Evolutionary conservation across 2,113 vertebrate genomes (phyloP).

Genomic region (Phalacrocorax pelagicus): DNA sequence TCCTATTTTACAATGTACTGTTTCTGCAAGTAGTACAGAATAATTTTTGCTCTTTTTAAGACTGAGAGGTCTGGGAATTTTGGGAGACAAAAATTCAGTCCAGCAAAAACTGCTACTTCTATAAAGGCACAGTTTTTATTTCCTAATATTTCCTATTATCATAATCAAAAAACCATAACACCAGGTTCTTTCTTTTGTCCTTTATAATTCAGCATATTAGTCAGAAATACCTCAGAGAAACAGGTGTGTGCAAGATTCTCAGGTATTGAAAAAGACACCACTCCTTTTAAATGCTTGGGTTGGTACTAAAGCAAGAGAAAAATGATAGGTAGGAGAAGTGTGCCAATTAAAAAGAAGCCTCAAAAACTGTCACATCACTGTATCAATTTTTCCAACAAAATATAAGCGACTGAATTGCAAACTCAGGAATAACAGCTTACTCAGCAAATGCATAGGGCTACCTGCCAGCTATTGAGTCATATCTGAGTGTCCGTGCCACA

Average conservation of each 20-base stretch:
- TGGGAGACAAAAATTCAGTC: not conserved
- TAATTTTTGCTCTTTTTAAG: not conserved
- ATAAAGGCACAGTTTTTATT: not conserved
- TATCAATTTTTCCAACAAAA: not conserved
- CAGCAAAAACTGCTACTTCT: not conserved
- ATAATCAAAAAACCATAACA: not conserved
- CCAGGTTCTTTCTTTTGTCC: not conserved
- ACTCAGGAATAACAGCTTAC: not conserved
- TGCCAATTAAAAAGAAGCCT: not conserved
- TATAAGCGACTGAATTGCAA: not conserved
- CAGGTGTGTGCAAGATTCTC: not conserved
- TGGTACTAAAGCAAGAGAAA: not conserved
- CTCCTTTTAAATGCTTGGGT: not conserved
- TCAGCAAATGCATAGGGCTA: not conserved
- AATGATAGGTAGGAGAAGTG: not conserved
- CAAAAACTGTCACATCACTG: not conserved
- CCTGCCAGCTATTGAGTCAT: conserved; percentile 3
- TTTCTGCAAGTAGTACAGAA: not conserved
- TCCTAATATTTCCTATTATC: not conserved
- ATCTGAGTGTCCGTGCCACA: not conserved
- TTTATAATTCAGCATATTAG: not conserved
- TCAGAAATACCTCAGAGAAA: not conserved
- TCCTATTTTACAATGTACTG: not conserved
- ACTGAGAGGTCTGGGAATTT: not conserved
- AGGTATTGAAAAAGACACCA: not conserved